Evolutionary conservation across 92 coral and sea anemone genomes (phyloP), one percentile per base, ranked within the genome.

Genomic region (Zoanthus sansibaricus): DNA sequence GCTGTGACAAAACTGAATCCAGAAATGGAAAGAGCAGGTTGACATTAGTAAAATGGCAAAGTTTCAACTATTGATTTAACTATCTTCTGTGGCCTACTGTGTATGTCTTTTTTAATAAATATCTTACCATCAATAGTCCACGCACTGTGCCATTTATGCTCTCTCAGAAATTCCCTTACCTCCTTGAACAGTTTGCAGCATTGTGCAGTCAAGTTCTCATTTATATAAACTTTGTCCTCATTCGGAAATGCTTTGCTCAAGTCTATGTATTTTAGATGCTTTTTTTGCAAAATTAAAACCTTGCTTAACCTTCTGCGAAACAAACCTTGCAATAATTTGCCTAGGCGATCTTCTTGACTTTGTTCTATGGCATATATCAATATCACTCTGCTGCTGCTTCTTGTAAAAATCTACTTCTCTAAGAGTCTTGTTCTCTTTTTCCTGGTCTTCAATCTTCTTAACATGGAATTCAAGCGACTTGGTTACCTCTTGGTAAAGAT

Each of bases 311-410:
- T 74, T 75, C 44, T 75, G 79, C 31, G 79, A 75, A 16, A 37
- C 61, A 48, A 75, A 75, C 11, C 79, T 75, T 75, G 79, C 79
- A 7, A 75, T 75, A 47, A 75, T 75, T 47, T 44, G 79, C 20
- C 79, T 49, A 75, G 79, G 62, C 79, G 79, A 75, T 6, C 79
- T 75, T 18, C 79, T 75, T 47, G 62, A 45, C 13, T 75, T 48
- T 45, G 49, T 75, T 48, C 45, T 75, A 25, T 47, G 79, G 14
- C 79, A 75, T 75, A 75, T 75, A 25, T 75, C 79, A 25, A 75
- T 75, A 32, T 75, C 62, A 49, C 79, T 45, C 79, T 75, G 77
- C 12, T 18, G 77, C 77, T 72, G 44, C 77, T 9, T 72, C 77
- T 72, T 72, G 77, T 72, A 72, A 33, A 72, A 72, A 72, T 33